phyloP scores from a whole-genome alignment of 2,113 vertebrate genomes.

The Pseudopipra pipra region DNA sequence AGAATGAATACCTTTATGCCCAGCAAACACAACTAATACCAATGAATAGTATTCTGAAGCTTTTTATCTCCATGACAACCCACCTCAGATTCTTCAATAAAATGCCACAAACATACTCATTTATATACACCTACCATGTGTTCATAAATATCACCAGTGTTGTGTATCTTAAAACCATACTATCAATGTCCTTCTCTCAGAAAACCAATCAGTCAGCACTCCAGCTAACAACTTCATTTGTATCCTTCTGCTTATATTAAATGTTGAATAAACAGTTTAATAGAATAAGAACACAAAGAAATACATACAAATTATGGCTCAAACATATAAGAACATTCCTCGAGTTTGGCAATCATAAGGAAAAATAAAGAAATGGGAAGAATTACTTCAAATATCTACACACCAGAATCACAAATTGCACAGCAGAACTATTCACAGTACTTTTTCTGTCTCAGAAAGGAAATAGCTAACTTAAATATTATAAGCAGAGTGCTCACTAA shows the following conservation, averaged over 20 bases:
- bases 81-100: constrained; percentile 74
- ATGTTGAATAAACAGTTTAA: constrained; percentile 31
- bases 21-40: constrained; percentile 70
- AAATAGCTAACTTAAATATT: constrained; percentile 15
- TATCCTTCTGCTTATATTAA: constrained; percentile 51
- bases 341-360: not conserved
- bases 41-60: constrained; percentile 73
- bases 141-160: constrained; percentile 75
- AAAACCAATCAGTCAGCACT: constrained; percentile 60
- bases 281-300: constrained; percentile 35
- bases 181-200: constrained; percentile 45
- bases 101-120: constrained; percentile 73
- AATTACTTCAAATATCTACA: not conserved
- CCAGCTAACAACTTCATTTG: constrained; percentile 61
- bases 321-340: not conserved
- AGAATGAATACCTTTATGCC: constrained; percentile 66
- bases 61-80: constrained; percentile 86
- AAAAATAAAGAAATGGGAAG: not conserved
- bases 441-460: not conserved
- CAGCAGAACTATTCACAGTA: not conserved
- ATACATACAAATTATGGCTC: not conserved
- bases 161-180: constrained; percentile 39
- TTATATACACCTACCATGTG: constrained; percentile 71
- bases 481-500: not conserved
- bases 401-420: not conserved